Evolutionary conservation across 2,888 invertebrate genomes (phyloP), one percentile per base, ranked within the genome.

Genomic region (Odontocolon sp.): DNA sequence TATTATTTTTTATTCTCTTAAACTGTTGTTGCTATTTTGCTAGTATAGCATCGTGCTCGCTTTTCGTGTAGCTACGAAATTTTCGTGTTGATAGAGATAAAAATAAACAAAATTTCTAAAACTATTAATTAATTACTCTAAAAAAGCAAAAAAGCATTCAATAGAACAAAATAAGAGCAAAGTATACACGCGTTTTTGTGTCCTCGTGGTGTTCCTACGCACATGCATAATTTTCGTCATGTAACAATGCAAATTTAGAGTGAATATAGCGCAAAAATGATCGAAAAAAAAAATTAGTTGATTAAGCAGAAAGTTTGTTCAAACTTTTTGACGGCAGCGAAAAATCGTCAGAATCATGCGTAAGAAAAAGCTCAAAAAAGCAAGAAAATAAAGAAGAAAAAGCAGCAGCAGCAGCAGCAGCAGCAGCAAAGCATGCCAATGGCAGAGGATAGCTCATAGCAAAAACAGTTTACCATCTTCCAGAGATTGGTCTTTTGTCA

Each of bases 381-480:
- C 5, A 47, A 33, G 33, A 1, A 40, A 71, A 80, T 76, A 73
- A 67, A 47, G 67, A 52, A 63, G 63, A 80, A 77, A 75, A 80
- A 75, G 68, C 56, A 70, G 67, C 64, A 73, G 64, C 61, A 71
- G 50, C 68, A 69, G 42, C 57, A 59, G 72, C 42, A 47, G 70
- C 61, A 71, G 79, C 69, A 50, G 52, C 59, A 18, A 92, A 91
- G 86, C 91, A 77, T 86, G 81, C 76, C 82, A 91, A 33, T 92
- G 59, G 92, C 84, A 92, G 92, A 79, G 92, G 92, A 72, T 91
- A 92, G 91, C 82, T 87, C 84, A 86, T 86, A 88, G 88, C 87
- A 88, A 89, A 88, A 89, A 87, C 86, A 86, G 86, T 87, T 89
- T 90, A 90, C 90, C 90, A 87, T 90, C 90, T 85, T 90, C 90